phyloP scores from a whole-genome alignment of 2,797 vertebrate genomes.

The Ceyx erithaca region DNA sequence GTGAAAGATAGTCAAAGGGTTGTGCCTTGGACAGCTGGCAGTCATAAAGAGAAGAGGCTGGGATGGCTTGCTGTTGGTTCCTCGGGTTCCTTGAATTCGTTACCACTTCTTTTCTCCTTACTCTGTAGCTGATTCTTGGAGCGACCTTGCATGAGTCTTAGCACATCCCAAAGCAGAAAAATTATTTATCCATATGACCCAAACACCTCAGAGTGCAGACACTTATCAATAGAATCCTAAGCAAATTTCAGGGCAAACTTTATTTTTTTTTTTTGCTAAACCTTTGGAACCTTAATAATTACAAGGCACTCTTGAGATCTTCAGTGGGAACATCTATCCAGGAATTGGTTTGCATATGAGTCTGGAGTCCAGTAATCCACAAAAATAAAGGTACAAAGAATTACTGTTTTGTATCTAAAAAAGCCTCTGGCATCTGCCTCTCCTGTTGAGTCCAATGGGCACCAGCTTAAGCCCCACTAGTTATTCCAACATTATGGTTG shows the following conservation, averaged over 20 bases:
- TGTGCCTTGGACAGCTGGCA: not conserved
- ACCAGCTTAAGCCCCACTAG: not conserved
- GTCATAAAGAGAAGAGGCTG: not conserved
- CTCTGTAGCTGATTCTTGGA: not conserved
- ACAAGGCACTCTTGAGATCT: not conserved
- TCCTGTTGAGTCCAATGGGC: not conserved
- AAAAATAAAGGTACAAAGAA: constrained; percentile 37
- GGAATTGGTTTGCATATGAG: constrained; percentile 26
- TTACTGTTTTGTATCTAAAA: constrained; percentile 46
- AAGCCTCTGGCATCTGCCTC: constrained; percentile 25
- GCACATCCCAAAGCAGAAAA: not conserved
- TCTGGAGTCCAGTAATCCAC: not conserved
- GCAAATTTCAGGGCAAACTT: constrained; percentile 64
- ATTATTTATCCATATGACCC: not conserved
- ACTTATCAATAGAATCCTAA: constrained; percentile 55
- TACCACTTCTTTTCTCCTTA: not conserved
- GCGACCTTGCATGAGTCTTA: not conserved
- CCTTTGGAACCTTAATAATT: not conserved
- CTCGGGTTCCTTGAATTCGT: not conserved
- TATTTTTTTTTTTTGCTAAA: not conserved
- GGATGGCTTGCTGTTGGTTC: accelerated
- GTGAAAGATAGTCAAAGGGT: not conserved
- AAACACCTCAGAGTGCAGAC: constrained; percentile 49
- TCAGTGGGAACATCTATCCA: constrained; percentile 28
- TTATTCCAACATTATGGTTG: constrained; percentile 30